These are phyloP conservation scores for Stegana nigrithorax DNA, from an alignment of 2,888 invertebrate genomes.

Conservation along the genomic window DNA sequence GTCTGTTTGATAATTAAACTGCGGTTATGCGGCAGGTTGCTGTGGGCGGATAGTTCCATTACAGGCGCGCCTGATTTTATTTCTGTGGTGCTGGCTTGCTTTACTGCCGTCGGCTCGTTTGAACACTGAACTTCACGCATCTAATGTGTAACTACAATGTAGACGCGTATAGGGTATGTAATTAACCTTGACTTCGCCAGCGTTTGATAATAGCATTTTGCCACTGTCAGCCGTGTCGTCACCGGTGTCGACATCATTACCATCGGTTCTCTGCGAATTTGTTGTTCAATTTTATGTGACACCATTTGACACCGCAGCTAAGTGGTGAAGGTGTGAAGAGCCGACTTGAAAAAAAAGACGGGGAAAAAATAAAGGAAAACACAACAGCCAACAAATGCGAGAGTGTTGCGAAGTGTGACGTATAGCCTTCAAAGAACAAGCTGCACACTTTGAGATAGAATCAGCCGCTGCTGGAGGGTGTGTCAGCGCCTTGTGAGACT, in stretches of 20 bases:
- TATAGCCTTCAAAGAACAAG: background rate
- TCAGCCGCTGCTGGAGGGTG: too few species aligned
- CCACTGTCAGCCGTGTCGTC: slow-evolving; percentile 27
- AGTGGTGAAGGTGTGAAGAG: too few species aligned
- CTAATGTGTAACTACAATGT: slow-evolving; percentile 41
- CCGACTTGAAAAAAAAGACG: too few species aligned
- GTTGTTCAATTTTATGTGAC: too few species aligned
- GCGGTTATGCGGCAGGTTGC: too few species aligned
- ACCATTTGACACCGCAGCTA: too few species aligned
- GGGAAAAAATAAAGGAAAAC: background rate
- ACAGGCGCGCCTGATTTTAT: too few species aligned
- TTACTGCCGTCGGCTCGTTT: too few species aligned
- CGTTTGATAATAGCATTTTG: slow-evolving; percentile 10
- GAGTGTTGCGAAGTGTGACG: background rate
- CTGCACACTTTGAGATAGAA: background rate
- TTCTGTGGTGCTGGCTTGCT: too few species aligned
- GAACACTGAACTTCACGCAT: slow-evolving; percentile 8
- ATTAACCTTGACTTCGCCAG: slow-evolving; percentile 40
- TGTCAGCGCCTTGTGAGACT: background rate
- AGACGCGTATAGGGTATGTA: slow-evolving; percentile 47
- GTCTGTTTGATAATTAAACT: too few species aligned
- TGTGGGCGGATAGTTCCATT: too few species aligned
- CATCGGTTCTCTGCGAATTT: background rate
- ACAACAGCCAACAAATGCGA: background rate
- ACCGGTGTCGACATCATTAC: background rate